Evolutionary conservation across 2,113 vertebrate species (phyloP), one percentile per base, ranked within the genome.

Genomic region (Arenaria interpres): DNA sequence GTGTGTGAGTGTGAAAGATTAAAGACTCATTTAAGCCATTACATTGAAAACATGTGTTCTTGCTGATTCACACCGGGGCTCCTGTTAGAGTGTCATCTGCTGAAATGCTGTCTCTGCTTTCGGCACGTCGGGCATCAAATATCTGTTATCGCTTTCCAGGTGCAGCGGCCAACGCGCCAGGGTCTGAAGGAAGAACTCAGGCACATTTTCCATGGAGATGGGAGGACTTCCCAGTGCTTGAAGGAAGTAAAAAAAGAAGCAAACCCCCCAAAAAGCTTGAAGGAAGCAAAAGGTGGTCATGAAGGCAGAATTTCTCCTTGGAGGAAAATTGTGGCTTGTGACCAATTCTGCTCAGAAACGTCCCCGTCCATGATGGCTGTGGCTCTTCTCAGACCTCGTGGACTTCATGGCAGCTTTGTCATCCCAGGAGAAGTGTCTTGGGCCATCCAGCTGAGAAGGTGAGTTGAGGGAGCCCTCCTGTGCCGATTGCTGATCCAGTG

Each of bases 401-500:
- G 14, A 27, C 25, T 59, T 53, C 9, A 19, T 0, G 12, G 50
- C 8, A 57, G 7, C 21, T 62, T 30, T 33, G 4, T 27, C 46
- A 43, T 28, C n/a, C 22, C 20, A 39, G 25, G 12, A 67, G 37
- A 57, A 33, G 21, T 6, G 37, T 43, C 30, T 64, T 59, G 62
- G 14, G 32, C 14, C 60, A 23, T 4, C 4, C 20, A 30, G 16
- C 21, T 41, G 60, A 60, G 39, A 41, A 60, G 60, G 25, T 0
- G 4, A 54, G 23, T 23, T 28, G 25, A 3, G 12, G 59, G 11
- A 82, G 11, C 32, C 19, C 1, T 2, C 25, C 8, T 46, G 66
- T 19, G 18, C 28, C 1, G 0, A 4, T n/a, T 0, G 0, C 5
- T 5, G 7, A 5, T 63, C 28, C 0, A 0, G 8, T 0, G 1